These are phyloP conservation scores for Formica exsecta DNA, from an alignment of 1,140 invertebrate species.

Conservation along the genomic window DNA sequence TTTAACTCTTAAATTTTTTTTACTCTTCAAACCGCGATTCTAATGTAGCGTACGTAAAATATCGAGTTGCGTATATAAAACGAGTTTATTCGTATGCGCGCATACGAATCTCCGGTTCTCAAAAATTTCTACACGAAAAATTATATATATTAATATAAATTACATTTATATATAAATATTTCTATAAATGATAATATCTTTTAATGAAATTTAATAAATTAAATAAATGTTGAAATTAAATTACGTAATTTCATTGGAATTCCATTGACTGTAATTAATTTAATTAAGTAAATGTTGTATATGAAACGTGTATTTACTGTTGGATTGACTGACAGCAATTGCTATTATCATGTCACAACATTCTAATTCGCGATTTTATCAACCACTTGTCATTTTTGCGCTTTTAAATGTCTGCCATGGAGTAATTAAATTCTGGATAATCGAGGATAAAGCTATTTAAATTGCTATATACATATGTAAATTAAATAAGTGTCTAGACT, in stretches of 20 bases:
- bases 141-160: too few relatives aligned
- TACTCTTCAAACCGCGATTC: too few relatives aligned
- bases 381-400: neutral
- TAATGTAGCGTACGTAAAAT: neutral
- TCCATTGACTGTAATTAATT: neutral
- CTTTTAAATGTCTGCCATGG: neutral
- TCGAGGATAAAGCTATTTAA: neutral
- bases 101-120: neutral
- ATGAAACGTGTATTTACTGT: neutral
- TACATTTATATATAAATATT: too few relatives aligned
- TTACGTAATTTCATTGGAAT: neutral
- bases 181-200: too few relatives aligned
- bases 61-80: slow-evolving; percentile 4
- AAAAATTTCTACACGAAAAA: too few relatives aligned
- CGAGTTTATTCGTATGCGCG: neutral
- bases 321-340: neutral
- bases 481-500: neutral
- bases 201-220: too few relatives aligned
- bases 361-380: neutral
- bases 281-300: slow-evolving; percentile 2
- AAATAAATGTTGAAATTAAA: too few relatives aligned
- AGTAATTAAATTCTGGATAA: neutral
- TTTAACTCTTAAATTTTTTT: neutral
- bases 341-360: neutral
- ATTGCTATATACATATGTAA: too few relatives aligned